Conservation (phyloP, 2,797 vertebrate species). For the Hypotaenidia philippensis region DNA sequence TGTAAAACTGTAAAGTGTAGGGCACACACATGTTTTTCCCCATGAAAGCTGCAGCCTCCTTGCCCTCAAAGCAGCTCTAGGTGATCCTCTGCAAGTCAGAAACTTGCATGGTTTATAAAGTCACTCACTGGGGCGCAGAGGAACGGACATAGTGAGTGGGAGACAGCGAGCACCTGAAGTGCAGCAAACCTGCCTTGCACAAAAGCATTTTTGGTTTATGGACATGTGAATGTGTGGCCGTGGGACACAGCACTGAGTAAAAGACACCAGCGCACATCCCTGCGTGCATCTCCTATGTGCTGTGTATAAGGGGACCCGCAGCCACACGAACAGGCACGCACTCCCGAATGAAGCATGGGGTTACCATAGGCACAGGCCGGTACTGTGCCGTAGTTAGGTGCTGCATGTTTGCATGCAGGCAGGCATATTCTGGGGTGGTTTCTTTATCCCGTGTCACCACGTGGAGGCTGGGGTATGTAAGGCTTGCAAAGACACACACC, state of each 20-base stretch:
- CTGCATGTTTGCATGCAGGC: not conserved
- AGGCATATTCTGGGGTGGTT: not conserved
- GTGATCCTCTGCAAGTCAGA: not conserved
- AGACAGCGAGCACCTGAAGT: not conserved
- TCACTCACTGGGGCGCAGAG: not conserved
- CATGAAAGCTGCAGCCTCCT: not conserved
- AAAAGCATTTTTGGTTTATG: not conserved
- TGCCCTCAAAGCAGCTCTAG: not conserved
- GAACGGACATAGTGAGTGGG: not conserved
- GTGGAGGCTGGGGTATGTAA: not conserved
- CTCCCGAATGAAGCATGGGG: not conserved
- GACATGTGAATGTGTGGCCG: rapidly evolving
- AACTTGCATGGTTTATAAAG: not conserved
- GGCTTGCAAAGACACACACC: not conserved
- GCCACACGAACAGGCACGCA: not conserved
- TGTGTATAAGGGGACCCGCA: not conserved
- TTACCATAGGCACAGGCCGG: not conserved
- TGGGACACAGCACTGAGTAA: not conserved
- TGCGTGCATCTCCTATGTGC: not conserved
- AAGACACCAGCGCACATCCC: not conserved
- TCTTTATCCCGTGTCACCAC: not conserved
- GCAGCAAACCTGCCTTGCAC: not conserved
- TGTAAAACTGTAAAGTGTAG: not conserved
- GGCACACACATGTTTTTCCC: not conserved
- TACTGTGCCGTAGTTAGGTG: not conserved